phyloP scores from a whole-genome alignment of 1,140 invertebrate species.

The Ceratosolen solmsi region DNA sequence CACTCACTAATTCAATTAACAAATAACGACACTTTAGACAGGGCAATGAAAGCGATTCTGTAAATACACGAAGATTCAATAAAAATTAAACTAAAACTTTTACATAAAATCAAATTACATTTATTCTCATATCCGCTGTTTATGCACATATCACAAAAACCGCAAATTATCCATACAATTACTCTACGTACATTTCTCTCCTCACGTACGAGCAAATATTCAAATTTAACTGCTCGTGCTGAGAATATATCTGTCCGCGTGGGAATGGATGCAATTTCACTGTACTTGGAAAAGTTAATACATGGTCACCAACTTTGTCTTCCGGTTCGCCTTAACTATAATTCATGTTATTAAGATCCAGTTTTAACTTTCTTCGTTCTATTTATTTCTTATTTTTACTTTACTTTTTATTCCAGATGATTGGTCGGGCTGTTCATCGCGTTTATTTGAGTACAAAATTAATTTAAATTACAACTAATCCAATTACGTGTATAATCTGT shows the following conservation, averaged over 20 bases:
- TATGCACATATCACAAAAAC: not conserved
- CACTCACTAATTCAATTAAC: not conserved
- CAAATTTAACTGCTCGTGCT: conserved; percentile 39
- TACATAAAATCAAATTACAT: conserved; percentile 19
- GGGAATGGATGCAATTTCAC: conserved; percentile 53
- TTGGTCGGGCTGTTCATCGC: not conserved
- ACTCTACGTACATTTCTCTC: conserved; percentile 38
- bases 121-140: not conserved
- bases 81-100: not conserved
- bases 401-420: too few relatives aligned
- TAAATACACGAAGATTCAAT: not conserved
- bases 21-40: not conserved
- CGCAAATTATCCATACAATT: conserved; percentile 51
- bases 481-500: not conserved
- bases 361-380: conserved; percentile 8
- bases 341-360: conserved; percentile 49
- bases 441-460: not conserved
- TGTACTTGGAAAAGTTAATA: conserved; percentile 51
- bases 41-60: conserved; percentile 7
- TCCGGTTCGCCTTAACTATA: conserved; percentile 54
- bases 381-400: too few relatives aligned
- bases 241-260: conserved; percentile 18
- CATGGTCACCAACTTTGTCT: conserved; percentile 42
- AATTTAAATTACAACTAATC: not conserved
- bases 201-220: conserved; percentile 51